Evolutionary conservation across 2,113 vertebrate genomes (phyloP).

Genomic region (Oxygymnocypris stewartii): DNA sequence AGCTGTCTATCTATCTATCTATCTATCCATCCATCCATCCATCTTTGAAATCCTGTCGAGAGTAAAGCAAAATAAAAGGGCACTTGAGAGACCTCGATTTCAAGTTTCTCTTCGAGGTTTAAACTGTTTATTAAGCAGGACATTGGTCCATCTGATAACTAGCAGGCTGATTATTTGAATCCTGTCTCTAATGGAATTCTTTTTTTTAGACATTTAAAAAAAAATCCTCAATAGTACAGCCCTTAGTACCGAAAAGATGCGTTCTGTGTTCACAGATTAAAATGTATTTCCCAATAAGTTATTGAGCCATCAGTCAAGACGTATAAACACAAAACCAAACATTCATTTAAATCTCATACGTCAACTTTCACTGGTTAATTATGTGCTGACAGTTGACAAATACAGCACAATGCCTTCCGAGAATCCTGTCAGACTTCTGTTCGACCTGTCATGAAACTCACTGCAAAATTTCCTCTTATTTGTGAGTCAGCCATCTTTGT

Average conservation of each 20-base stretch:
- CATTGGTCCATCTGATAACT: neutral
- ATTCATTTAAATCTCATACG: slow-evolving; percentile 30
- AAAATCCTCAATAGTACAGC: neutral
- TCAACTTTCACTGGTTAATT: slow-evolving; percentile 26
- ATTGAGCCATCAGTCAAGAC: slow-evolving; percentile 10
- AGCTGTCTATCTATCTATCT: neutral
- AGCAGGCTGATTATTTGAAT: neutral
- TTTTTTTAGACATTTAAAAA: neutral
- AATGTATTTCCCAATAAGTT: neutral
- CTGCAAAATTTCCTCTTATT: neutral
- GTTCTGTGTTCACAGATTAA: neutral
- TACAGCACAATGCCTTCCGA: slow-evolving; percentile 4
- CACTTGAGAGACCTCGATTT: neutral
- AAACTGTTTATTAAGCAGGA: neutral
- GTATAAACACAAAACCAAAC: slow-evolving; percentile 32
- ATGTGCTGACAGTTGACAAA: slow-evolving; percentile 14
- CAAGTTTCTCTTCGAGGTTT: neutral
- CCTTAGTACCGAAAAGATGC: neutral
- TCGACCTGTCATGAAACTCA: slow-evolving; percentile 5
- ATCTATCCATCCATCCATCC: neutral
- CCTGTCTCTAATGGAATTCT: neutral
- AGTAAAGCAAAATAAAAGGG: neutral
- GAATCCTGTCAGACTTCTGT: neutral
- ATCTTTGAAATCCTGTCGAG: neutral
- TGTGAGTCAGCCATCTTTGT: neutral